A percentile compares a stretch with the other conserved stretches of the same genome.
These are phyloP conservation scores for Aegotheles bennettii DNA, from an alignment of 2,113 vertebrate genomes.

Conservation along the genomic window DNA sequence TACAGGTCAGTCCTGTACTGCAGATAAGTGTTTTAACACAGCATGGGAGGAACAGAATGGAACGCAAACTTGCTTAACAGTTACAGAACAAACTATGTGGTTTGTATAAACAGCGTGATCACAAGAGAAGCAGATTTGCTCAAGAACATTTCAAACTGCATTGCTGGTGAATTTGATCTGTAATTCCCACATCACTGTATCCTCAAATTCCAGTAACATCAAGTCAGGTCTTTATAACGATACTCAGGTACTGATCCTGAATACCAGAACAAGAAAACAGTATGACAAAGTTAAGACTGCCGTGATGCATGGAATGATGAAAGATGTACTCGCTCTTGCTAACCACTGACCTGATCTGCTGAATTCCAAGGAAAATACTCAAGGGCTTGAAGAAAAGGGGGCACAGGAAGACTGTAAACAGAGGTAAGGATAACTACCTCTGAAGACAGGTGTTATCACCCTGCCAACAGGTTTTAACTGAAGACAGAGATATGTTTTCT, in stretches of 20 bases:
- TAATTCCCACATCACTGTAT: not conserved
- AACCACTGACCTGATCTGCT: not conserved
- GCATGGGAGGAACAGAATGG: rapidly evolving
- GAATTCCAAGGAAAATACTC: not conserved
- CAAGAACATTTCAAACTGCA: not conserved
- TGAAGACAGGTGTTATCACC: not conserved
- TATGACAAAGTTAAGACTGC: not conserved
- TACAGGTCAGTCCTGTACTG: not conserved
- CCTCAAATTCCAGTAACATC: not conserved
- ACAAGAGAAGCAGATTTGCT: not conserved
- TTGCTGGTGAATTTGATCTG: not conserved
- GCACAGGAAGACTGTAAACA: not conserved
- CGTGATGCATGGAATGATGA: not conserved
- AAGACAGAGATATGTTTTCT: not conserved
- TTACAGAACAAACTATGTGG: not conserved
- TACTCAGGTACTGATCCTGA: not conserved
- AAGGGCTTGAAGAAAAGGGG: not conserved
- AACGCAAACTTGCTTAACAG: not conserved
- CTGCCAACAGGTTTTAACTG: not conserved
- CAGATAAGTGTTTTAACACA: not conserved
- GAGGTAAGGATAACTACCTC: not conserved
- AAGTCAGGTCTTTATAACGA: not conserved
- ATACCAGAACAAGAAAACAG: not conserved
- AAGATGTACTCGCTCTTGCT: not conserved
- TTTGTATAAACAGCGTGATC: not conserved